A percentile compares a stretch with the other conserved stretches of the same genome.
phyloP scores from a whole-genome alignment of 1,140 invertebrate species.

The Olivierus martensii region DNA sequence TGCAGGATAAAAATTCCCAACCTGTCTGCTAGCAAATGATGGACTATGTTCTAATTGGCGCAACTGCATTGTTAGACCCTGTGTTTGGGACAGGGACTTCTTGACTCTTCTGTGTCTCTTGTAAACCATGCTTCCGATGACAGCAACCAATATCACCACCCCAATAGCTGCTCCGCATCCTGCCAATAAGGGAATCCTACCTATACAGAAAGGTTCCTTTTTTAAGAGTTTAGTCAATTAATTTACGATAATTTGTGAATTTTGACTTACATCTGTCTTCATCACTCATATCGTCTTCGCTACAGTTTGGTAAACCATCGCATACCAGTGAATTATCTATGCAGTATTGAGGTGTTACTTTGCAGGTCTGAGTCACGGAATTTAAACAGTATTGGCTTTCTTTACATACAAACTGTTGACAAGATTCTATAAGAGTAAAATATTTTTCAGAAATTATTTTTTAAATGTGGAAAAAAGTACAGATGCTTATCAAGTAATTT shows the following conservation, averaged over 20 bases:
- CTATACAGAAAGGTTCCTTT: not conserved
- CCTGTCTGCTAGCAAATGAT: not conserved
- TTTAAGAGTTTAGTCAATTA: not conserved
- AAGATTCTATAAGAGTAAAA: constrained; percentile 14
- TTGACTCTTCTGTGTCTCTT: not conserved
- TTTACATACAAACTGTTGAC: constrained; percentile 21
- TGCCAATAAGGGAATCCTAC: constrained; percentile 14
- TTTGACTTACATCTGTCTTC: constrained; percentile 27
- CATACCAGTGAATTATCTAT: constrained; percentile 27
- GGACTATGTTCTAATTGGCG: constrained; percentile 20
- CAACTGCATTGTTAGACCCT: constrained; percentile 14
- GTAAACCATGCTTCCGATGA: not conserved
- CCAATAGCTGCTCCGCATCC: constrained; percentile 8
- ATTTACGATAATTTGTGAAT: not conserved
- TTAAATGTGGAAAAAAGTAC: too few relatives aligned
- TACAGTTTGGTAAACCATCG: constrained; percentile 29
- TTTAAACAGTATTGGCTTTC: constrained; percentile 24
- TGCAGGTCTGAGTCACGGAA: constrained; percentile 20
- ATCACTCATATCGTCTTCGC: constrained; percentile 27
- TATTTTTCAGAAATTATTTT: too few relatives aligned
- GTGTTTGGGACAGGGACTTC: constrained; percentile 10
- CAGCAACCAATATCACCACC: not conserved
- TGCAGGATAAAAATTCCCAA: not conserved
- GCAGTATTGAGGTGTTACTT: constrained; percentile 24
- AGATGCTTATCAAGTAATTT: too few relatives aligned